These are phyloP conservation scores for Stichopus chloronotus DNA, from an alignment of 35 echinoderm and acorn worm species.

Conservation along the genomic window DNA sequence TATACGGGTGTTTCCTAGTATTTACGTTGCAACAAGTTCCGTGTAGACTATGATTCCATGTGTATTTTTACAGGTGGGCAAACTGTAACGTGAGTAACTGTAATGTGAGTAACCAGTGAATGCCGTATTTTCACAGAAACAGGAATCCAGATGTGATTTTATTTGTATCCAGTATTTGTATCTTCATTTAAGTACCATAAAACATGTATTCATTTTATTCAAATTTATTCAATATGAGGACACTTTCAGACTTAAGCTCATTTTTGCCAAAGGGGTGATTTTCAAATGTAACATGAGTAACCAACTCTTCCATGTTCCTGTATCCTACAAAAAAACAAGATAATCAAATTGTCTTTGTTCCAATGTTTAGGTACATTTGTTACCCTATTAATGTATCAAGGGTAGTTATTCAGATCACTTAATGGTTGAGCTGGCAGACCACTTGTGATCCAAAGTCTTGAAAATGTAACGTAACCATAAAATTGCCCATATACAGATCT, in stretches of 20 bases:
- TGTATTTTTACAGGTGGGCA: not conserved
- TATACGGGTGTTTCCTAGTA: not conserved
- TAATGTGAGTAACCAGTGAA: not conserved
- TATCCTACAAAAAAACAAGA: slow-evolving; percentile 43
- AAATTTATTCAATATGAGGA: slow-evolving; percentile 38
- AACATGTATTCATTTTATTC: slow-evolving; percentile 47
- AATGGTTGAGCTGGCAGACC: not conserved
- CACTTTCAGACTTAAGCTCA: slow-evolving; percentile 25
- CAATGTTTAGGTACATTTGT: not conserved
- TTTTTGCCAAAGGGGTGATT: not conserved
- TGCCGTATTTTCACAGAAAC: not conserved
- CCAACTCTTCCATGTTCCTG: not conserved
- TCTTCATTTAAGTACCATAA: not conserved
- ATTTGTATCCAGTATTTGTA: slow-evolving; percentile 4
- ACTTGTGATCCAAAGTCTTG: slow-evolving; percentile 25
- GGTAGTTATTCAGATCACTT: not conserved
- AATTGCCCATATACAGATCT: no score
- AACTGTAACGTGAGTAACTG: not conserved
- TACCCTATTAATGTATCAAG: not conserved
- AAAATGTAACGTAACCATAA: slow-evolving; percentile 46
- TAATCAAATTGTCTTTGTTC: not conserved
- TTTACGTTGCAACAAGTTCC: not conserved
- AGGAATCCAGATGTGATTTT: not conserved
- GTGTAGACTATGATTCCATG: not conserved
- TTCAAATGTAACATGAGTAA: not conserved